Evolutionary conservation across 2,888 invertebrate genomes (phyloP).

Genomic region (Panzeria rudis): DNA sequence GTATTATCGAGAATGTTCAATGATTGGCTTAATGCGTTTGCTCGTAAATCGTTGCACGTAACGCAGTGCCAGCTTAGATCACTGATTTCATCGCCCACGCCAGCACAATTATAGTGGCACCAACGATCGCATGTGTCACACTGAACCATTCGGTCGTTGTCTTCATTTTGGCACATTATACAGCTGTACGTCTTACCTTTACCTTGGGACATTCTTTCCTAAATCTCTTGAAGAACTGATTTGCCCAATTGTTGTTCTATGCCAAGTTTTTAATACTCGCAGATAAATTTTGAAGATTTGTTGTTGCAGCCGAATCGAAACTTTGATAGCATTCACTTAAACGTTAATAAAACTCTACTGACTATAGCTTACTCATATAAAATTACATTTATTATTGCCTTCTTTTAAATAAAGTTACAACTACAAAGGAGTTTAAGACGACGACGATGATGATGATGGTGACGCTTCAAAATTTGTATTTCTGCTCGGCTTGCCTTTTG

Average conservation of each 20-base stretch:
- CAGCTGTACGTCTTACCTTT: conserved; percentile 20
- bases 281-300: not conserved
- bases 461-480: too few species aligned
- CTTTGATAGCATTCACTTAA: not conserved
- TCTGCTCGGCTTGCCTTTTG: too few species aligned
- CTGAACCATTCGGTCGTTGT: conserved; percentile 48
- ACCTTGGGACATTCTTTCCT: not conserved
- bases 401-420: too few species aligned
- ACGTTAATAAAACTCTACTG: not conserved
- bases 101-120: conserved; percentile 46
- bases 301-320: not conserved
- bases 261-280: too few species aligned
- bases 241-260: not conserved
- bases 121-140: conserved; percentile 37
- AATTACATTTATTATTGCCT: too few species aligned
- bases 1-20: not conserved
- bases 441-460: too few species aligned
- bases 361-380: too few species aligned
- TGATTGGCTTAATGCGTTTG: not conserved
- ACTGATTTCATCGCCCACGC: conserved; percentile 21
- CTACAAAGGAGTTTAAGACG: too few species aligned
- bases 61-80: conserved; percentile 37
- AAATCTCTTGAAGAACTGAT: not conserved
- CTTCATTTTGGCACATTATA: not conserved
- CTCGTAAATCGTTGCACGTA: not conserved